Conservation (phyloP, 2,797 vertebrate genomes). For the Sebastolobus altivelis region DNA sequence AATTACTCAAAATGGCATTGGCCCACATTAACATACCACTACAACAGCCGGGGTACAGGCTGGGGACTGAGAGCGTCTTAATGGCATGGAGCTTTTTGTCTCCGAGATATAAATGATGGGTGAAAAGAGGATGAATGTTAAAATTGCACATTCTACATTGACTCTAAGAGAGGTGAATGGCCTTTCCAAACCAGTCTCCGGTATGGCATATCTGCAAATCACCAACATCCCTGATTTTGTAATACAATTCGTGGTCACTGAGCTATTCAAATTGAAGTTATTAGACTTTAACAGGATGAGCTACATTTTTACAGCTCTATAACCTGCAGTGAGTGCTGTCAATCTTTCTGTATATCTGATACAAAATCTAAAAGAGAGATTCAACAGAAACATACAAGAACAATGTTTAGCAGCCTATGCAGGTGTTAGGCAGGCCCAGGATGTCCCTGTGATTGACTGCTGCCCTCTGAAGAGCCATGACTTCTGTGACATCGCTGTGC, state of each 20-base stretch:
- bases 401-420: constrained; percentile 25
- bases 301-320: background rate
- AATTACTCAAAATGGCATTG: constrained; percentile 81
- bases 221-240: constrained; percentile 29
- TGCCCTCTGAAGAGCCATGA: constrained; percentile 60
- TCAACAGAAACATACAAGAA: background rate
- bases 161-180: constrained; percentile 28
- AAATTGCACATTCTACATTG: constrained; percentile 36
- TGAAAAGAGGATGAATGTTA: constrained; percentile 45
- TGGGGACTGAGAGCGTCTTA: constrained; percentile 52
- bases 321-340: constrained; percentile 11
- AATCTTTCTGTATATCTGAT: background rate
- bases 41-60: constrained; percentile 55
- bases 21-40: constrained; percentile 81
- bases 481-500: constrained; percentile 71
- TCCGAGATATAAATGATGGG: constrained; percentile 38
- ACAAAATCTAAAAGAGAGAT: constrained; percentile 1
- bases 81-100: constrained; percentile 58
- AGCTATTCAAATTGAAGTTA: constrained; percentile 34
- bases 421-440: constrained; percentile 50
- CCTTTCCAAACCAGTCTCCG: constrained; percentile 9
- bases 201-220: constrained; percentile 31
- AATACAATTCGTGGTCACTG: constrained; percentile 31
- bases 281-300: constrained; percentile 15
- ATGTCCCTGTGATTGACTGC: constrained; percentile 65